Percentiles rank a stretch among this genome's conserved stretches.
These are phyloP conservation scores for Ecdyonurus torrentis DNA, from an alignment of 2,888 invertebrate species.

Conservation along the genomic window DNA sequence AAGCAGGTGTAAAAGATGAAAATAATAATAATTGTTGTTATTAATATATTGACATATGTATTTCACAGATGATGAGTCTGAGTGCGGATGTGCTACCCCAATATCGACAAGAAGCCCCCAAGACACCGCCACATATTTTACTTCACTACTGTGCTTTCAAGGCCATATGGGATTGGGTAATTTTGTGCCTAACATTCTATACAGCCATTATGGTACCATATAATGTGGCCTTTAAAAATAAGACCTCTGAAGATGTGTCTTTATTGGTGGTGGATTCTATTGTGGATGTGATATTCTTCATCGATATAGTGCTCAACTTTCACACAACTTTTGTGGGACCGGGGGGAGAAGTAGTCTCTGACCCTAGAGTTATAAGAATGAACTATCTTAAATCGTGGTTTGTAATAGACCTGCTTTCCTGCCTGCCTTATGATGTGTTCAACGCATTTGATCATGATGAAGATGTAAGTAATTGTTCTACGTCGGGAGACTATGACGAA, in stretches of 20 bases:
- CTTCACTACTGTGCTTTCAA: slow-evolving; percentile 99
- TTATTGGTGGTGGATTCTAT: slow-evolving; percentile 89
- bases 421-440: slow-evolving; percentile 99
- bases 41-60: not conserved
- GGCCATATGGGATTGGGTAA: slow-evolving; percentile 99
- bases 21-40: not conserved
- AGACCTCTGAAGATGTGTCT: slow-evolving; percentile 92
- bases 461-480: slow-evolving; percentile 46
- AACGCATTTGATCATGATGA: slow-evolving; percentile 99
- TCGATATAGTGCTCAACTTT: slow-evolving; percentile 99
- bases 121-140: slow-evolving; percentile 98
- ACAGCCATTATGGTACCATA: slow-evolving; percentile 98
- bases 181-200: slow-evolving; percentile 98
- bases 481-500: slow-evolving; percentile 12
- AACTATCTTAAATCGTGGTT: slow-evolving; percentile 99
- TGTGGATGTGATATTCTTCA: slow-evolving; percentile 99
- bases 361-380: slow-evolving; percentile 95
- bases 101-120: slow-evolving; percentile 98
- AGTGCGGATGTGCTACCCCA: slow-evolving; percentile 97
- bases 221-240: slow-evolving; percentile 99
- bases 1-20: no score
- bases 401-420: slow-evolving; percentile 95
- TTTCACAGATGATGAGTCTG: slow-evolving; percentile 79
- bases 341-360: slow-evolving; percentile 91
- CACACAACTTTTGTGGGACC: slow-evolving; percentile 99